These are phyloP conservation scores for Rhea americana DNA, from an alignment of 2,113 vertebrate genomes.

Conservation along the genomic window DNA sequence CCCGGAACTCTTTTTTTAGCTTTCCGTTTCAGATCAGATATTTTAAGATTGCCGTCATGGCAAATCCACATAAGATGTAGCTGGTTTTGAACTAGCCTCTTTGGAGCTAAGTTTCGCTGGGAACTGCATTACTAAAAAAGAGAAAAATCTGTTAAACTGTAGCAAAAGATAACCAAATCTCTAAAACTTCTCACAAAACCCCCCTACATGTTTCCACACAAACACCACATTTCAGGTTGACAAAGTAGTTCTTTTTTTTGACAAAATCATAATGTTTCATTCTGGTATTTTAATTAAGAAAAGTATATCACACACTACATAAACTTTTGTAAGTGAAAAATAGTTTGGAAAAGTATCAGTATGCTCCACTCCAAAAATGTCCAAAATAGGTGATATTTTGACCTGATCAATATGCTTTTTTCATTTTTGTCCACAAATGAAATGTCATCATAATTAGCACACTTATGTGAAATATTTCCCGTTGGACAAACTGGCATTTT, in stretches of 20 bases:
- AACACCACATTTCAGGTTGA: not conserved
- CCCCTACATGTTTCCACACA: too few relatives aligned
- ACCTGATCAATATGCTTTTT: constrained; percentile 1
- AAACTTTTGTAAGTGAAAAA: not conserved
- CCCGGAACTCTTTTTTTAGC: not conserved
- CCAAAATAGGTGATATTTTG: constrained; percentile 18
- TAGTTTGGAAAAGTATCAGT: not conserved
- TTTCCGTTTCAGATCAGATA: not conserved
- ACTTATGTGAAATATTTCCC: constrained; percentile 31
- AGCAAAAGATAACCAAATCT: not conserved
- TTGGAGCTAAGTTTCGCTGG: not conserved
- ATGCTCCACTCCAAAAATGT: constrained; percentile 2
- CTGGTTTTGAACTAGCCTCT: not conserved
- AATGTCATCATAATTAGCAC: constrained; percentile 23
- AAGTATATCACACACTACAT: not conserved
- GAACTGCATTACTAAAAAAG: not conserved
- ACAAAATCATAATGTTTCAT: not conserved
- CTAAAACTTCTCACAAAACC: not conserved
- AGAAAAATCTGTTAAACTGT: not conserved
- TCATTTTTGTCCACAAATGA: constrained; percentile 36
- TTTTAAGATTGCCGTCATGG: not conserved
- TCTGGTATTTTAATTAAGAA: not conserved
- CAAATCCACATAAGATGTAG: not conserved
- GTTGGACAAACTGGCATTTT: constrained; percentile 43
- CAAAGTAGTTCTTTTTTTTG: not conserved